phyloP scores from a whole-genome alignment of 2,113 vertebrate species.

The Mesocricetus auratus region DNA sequence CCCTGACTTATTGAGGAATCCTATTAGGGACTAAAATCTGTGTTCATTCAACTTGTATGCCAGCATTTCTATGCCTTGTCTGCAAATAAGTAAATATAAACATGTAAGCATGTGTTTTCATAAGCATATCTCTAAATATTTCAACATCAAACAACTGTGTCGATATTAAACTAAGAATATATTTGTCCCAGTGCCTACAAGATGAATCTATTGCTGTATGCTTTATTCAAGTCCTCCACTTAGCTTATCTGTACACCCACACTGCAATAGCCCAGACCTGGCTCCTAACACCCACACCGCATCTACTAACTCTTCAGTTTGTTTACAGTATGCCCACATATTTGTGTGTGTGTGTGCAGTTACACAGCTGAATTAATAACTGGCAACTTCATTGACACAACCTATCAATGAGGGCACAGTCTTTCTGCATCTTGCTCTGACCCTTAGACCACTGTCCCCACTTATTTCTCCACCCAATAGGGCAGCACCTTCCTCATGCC shows the following conservation, averaged over 20 bases:
- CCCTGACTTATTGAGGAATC: not conserved
- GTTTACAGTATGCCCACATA: not conserved
- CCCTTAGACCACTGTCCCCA: too few relatives aligned
- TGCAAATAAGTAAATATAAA: not conserved
- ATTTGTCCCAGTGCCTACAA: not conserved
- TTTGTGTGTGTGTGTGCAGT: not conserved
- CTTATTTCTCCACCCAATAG: not conserved
- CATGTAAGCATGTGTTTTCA: not conserved
- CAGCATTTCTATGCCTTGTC: not conserved
- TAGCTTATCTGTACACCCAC: not conserved
- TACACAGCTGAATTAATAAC: not conserved
- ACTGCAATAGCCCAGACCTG: not conserved
- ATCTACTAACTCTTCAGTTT: not conserved
- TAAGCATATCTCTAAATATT: not conserved
- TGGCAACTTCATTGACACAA: not conserved
- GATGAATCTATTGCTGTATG: not conserved
- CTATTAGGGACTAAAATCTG: not conserved
- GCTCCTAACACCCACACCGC: not conserved
- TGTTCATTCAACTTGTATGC: not conserved
- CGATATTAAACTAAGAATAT: not conserved
- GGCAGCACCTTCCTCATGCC: not conserved
- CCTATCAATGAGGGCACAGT: not conserved
- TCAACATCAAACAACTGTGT: not conserved
- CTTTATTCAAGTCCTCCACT: not conserved
- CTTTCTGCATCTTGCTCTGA: not conserved